These are phyloP conservation scores for Papilio polytes DNA, from an alignment of 1,140 invertebrate species.

Conservation along the genomic window DNA sequence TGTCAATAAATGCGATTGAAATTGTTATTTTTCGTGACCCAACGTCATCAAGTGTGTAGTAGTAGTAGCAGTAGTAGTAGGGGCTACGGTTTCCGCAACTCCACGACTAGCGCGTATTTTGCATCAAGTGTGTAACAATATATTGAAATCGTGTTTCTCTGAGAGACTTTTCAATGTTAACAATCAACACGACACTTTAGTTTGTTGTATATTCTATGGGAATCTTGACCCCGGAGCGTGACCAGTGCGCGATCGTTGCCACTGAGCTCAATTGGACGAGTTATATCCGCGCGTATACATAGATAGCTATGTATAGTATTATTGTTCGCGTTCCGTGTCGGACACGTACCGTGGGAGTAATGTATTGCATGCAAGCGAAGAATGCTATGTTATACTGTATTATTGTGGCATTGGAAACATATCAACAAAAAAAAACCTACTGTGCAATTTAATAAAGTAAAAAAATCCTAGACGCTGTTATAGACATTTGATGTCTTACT, in stretches of 20 bases:
- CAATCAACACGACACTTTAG: constrained; percentile 38
- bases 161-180: constrained; percentile 21
- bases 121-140: background rate
- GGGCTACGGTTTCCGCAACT: too few species aligned
- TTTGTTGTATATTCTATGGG: constrained; percentile 55
- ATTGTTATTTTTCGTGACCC: background rate
- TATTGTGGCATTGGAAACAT: background rate
- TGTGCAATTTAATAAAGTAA: too few species aligned
- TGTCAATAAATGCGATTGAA: too few species aligned
- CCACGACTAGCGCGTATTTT: too few species aligned
- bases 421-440: background rate
- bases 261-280: constrained; percentile 63
- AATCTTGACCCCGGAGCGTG: constrained; percentile 73
- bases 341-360: constrained; percentile 45
- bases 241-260: constrained; percentile 72
- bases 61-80: too few species aligned
- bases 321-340: constrained; percentile 44
- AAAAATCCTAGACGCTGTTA: too few species aligned
- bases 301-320: constrained; percentile 41
- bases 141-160: constrained; percentile 21
- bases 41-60: background rate
- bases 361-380: constrained; percentile 30
- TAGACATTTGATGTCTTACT: too few species aligned
- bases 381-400: constrained; percentile 18
- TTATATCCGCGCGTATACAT: constrained; percentile 38